phyloP scores from a whole-genome alignment of 2,797 vertebrate species.

The Chloroceryle inda region DNA sequence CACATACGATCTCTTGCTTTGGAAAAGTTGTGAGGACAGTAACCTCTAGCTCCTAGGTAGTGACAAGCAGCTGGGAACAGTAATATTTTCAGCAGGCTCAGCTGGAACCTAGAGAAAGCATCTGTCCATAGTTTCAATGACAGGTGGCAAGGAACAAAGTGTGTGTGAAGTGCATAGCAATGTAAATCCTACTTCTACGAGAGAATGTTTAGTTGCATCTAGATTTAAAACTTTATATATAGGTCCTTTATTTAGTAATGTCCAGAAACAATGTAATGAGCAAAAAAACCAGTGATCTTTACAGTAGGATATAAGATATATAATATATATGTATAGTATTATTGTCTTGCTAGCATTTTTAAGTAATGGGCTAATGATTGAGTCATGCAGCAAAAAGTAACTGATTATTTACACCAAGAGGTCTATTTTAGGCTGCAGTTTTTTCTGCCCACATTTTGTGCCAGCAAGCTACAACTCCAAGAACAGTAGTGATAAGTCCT shows the following conservation, averaged over 20 bases:
- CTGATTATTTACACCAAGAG: neutral
- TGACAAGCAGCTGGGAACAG: slow-evolving; percentile 33
- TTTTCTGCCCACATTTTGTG: neutral
- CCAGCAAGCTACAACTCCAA: neutral
- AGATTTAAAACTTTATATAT: slow-evolving; percentile 20
- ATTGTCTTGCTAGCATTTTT: neutral
- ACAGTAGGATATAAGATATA: neutral
- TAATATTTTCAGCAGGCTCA: slow-evolving; percentile 57
- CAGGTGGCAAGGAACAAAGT: slow-evolving; percentile 42
- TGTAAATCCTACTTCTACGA: neutral
- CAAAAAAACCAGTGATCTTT: neutral
- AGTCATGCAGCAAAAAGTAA: neutral
- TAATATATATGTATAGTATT: neutral
- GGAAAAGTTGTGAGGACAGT: neutral
- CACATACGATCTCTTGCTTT: neutral
- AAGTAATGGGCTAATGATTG: neutral
- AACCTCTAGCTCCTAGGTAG: slow-evolving; percentile 13
- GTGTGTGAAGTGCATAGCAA: neutral
- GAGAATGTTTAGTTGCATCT: neutral
- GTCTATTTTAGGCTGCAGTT: neutral
- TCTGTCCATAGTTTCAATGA: neutral
- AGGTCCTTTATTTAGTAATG: slow-evolving; percentile 4
- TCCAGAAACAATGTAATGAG: neutral
- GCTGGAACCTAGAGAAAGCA: slow-evolving; percentile 41
- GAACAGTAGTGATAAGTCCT: neutral